phyloP scores from a whole-genome alignment of 2,888 invertebrate genomes.

The Eupithecia dodoneata region DNA sequence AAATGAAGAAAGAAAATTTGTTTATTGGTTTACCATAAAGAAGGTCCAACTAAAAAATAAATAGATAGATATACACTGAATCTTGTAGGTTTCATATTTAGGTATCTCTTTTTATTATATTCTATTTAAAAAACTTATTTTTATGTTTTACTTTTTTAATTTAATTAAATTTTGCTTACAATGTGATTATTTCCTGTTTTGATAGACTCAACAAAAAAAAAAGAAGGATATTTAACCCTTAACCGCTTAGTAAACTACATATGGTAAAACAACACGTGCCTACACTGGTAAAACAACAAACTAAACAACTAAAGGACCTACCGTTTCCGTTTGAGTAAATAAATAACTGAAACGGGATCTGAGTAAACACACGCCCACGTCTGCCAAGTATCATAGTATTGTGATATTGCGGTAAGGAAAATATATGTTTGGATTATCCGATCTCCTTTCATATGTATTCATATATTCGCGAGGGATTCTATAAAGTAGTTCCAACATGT shows the following conservation, averaged over 20 bases:
- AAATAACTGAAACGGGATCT: conserved; percentile 14
- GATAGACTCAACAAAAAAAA: too few relatives aligned
- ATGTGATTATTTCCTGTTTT: too few relatives aligned
- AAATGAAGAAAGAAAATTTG: too few relatives aligned
- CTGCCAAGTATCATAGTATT: conserved; percentile 20
- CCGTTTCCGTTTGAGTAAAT: conserved; percentile 10
- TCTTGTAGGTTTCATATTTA: neutral
- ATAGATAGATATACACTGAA: neutral
- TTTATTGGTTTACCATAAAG: too few relatives aligned
- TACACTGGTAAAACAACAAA: conserved; percentile 2
- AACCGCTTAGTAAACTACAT: neutral
- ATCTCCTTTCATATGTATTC: conserved; percentile 38
- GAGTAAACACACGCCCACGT: conserved; percentile 22
- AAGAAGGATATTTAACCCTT: neutral
- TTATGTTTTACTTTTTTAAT: too few relatives aligned
- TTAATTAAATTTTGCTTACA: too few relatives aligned
- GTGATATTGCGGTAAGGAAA: conserved; percentile 30
- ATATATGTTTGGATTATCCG: conserved; percentile 33
- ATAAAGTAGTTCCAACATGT: conserved; percentile 24
- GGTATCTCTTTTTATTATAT: too few relatives aligned
- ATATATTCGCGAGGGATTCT: conserved; percentile 30
- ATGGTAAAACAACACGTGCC: neutral
- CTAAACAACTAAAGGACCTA: conserved; percentile 5
- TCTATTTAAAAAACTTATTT: too few relatives aligned
- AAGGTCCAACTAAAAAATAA: too few relatives aligned